phyloP scores from a whole-genome alignment of 64 coral and sea anemone genomes.

The Montipora sp. region DNA sequence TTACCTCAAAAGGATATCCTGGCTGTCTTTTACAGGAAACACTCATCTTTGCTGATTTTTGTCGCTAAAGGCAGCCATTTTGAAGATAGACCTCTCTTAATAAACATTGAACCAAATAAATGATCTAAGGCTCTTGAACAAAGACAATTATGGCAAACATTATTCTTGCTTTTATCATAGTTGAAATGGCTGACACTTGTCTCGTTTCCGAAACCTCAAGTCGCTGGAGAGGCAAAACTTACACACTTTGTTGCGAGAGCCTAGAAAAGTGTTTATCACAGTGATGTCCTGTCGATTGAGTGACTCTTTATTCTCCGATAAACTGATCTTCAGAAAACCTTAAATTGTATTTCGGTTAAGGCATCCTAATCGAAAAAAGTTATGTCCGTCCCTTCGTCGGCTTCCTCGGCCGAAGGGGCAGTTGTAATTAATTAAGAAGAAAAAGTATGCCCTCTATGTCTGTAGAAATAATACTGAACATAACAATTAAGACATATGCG shows the following conservation, averaged over 20 bases:
- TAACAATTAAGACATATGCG: too few species aligned
- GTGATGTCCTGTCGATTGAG: background rate
- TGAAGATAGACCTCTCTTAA: background rate
- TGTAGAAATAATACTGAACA: too few species aligned
- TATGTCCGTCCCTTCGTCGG: too few species aligned
- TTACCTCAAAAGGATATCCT: background rate
- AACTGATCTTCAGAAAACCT: background rate
- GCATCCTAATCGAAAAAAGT: too few species aligned
- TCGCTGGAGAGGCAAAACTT: background rate
- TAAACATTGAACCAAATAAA: background rate
- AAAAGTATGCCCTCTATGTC: too few species aligned
- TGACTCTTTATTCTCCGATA: background rate
- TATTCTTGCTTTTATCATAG: background rate
- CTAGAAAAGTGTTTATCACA: background rate
- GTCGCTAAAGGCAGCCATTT: background rate
- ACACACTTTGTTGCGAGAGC: background rate
- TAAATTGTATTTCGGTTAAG: too few species aligned
- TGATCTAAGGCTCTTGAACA: background rate
- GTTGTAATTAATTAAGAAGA: too few species aligned
- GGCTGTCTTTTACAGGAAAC: background rate
- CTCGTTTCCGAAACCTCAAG: background rate
- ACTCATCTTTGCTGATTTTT: background rate
- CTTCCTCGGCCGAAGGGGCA: too few species aligned
- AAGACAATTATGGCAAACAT: background rate
- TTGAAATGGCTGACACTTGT: background rate